These are phyloP conservation scores for Sciurus vulgaris DNA, from an alignment of 2,797 vertebrate species.

Conservation along the genomic window DNA sequence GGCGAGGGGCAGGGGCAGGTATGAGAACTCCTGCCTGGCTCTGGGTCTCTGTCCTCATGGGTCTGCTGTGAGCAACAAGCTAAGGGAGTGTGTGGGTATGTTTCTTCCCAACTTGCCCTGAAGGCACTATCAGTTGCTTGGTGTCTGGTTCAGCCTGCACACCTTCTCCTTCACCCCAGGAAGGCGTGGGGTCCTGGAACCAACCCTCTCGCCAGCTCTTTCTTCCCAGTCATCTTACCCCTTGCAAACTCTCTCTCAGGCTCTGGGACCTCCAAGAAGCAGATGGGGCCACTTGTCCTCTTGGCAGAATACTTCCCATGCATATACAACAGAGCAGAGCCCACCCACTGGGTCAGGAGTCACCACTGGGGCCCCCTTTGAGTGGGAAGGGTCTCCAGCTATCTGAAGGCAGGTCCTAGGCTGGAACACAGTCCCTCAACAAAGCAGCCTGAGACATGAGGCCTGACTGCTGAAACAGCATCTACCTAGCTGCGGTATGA, in stretches of 20 bases:
- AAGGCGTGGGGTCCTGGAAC: background rate
- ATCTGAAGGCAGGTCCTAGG: background rate
- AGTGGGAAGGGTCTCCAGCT: background rate
- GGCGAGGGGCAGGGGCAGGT: too few relatives aligned
- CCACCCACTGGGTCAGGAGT: background rate
- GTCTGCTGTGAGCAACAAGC: background rate
- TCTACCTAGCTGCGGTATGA: fast-evolving
- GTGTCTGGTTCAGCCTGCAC: background rate
- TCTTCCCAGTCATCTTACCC: background rate
- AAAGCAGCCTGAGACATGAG: background rate
- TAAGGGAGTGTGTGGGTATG: too few relatives aligned
- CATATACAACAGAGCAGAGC: background rate
- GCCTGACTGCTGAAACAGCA: background rate
- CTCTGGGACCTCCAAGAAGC: background rate
- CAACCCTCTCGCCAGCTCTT: background rate
- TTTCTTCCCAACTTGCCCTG: background rate
- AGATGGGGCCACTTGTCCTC: background rate
- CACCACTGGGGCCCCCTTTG: background rate
- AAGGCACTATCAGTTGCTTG: too few relatives aligned
- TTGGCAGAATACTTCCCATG: background rate
- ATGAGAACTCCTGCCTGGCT: background rate
- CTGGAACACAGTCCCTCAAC: background rate
- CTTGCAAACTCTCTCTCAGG: background rate
- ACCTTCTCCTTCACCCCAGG: background rate
- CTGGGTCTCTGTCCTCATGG: too few relatives aligned